These are phyloP conservation scores for Acanthococcus lagerstroemiae DNA, from an alignment of 2,888 invertebrate species.

Conservation along the genomic window DNA sequence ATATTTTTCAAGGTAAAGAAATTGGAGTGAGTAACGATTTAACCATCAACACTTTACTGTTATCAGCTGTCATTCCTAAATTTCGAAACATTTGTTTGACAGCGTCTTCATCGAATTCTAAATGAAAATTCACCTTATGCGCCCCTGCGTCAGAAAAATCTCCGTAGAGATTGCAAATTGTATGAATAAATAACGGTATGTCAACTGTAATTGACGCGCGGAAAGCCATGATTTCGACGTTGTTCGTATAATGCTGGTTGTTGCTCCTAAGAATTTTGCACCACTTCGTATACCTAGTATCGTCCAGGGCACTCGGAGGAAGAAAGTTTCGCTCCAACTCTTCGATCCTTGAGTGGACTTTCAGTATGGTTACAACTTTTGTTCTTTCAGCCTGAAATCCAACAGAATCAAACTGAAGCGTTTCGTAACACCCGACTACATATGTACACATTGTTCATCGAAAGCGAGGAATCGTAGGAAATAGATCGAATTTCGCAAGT, in stretches of 20 bases:
- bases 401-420: too few species aligned
- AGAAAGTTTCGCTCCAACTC: conserved; percentile 6
- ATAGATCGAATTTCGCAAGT: too few species aligned
- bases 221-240: not conserved
- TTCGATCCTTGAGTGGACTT: not conserved
- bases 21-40: not conserved
- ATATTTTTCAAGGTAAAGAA: not conserved
- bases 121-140: not conserved
- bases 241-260: not conserved
- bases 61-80: not conserved
- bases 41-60: not conserved
- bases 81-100: not conserved
- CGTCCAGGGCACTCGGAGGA: not conserved
- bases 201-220: conserved; percentile 5
- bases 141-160: conserved; percentile 4
- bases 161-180: not conserved
- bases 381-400: not conserved
- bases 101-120: not conserved
- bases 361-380: not conserved
- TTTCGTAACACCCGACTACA: too few species aligned
- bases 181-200: not conserved
- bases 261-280: not conserved
- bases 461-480: too few species aligned
- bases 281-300: not conserved
- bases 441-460: too few species aligned